These are phyloP conservation scores for Benitochromis conjunctus DNA, from an alignment of 2,113 vertebrate species.

Conservation along the genomic window DNA sequence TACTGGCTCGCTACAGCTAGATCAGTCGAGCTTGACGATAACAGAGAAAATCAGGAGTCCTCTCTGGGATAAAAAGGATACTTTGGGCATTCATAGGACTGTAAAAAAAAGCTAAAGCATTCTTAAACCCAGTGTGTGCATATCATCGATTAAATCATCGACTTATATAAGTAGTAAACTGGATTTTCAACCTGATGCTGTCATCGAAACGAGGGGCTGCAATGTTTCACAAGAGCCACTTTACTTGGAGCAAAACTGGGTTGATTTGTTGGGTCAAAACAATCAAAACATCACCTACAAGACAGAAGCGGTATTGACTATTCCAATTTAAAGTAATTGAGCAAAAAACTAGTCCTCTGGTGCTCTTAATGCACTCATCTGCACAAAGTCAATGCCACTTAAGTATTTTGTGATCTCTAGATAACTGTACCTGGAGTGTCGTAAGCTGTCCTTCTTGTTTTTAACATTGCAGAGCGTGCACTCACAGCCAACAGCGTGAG, in stretches of 20 bases:
- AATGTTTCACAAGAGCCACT: neutral
- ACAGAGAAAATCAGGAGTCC: neutral
- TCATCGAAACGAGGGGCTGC: neutral
- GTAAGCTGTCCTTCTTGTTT: constrained; percentile 97
- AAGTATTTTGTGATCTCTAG: neutral
- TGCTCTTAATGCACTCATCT: neutral
- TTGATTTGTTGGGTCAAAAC: neutral
- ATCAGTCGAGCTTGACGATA: neutral
- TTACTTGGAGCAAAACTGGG: neutral
- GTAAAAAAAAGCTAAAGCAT: neutral
- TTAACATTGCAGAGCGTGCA: constrained; percentile 96
- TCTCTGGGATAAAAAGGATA: neutral
- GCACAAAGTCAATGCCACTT: neutral
- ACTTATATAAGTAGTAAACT: neutral
- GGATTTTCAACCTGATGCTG: neutral
- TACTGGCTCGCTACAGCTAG: neutral
- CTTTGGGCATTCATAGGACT: neutral
- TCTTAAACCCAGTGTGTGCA: neutral
- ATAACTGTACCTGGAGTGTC: constrained; percentile 86
- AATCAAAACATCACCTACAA: neutral
- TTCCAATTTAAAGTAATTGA: neutral
- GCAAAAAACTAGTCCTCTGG: neutral
- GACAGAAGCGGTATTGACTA: neutral
- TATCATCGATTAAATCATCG: neutral
- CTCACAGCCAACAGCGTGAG: constrained; percentile 97